A percentile compares a stretch with the other conserved stretches of the same genome.
phyloP scores from a whole-genome alignment of 2,113 vertebrate species.

The Scortum barcoo region DNA sequence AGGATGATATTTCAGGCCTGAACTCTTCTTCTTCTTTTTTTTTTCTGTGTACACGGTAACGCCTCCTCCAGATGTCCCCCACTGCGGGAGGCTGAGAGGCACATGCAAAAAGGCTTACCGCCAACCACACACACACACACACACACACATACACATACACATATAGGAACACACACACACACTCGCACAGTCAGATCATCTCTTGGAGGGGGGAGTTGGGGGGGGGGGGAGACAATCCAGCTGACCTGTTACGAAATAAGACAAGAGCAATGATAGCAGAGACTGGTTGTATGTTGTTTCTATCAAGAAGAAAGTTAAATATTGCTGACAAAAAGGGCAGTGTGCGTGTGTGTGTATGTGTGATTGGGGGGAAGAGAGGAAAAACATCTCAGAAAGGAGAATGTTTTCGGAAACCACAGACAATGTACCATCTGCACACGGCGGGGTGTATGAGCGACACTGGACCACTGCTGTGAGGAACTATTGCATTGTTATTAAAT shows the following conservation, averaged over 20 bases:
- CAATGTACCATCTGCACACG: slow-evolving; percentile 86
- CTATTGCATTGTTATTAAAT: slow-evolving; percentile 86
- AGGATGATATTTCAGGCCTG: slow-evolving; percentile 72
- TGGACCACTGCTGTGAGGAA: slow-evolving; percentile 81
- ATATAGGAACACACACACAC: slow-evolving; percentile 23
- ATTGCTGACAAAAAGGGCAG: slow-evolving; percentile 54
- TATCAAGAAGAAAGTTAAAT: slow-evolving; percentile 62
- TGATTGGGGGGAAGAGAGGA: slow-evolving; percentile 28
- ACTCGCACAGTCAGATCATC: slow-evolving; percentile 43
- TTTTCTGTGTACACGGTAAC: slow-evolving; percentile 64
- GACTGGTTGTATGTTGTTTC: slow-evolving; percentile 55
- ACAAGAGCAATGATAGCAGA: slow-evolving; percentile 29
- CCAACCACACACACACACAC: slow-evolving; percentile 54
- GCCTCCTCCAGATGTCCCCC: slow-evolving; percentile 83
- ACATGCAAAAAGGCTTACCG: slow-evolving; percentile 61
- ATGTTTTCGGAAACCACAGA: slow-evolving; percentile 82
- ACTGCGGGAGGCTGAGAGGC: slow-evolving; percentile 73
- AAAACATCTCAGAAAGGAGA: slow-evolving; percentile 63
- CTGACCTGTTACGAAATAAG: slow-evolving; percentile 72
- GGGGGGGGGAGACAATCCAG: slow-evolving; percentile 51
- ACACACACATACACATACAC: slow-evolving; percentile 30
- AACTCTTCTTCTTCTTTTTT: slow-evolving; percentile 66
- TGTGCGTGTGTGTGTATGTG: no score
- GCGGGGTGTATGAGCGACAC: slow-evolving; percentile 80
- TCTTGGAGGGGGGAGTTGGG: slow-evolving; percentile 43